phyloP scores from a whole-genome alignment of 2,797 vertebrate genomes.

The Allobates femoralis region DNA sequence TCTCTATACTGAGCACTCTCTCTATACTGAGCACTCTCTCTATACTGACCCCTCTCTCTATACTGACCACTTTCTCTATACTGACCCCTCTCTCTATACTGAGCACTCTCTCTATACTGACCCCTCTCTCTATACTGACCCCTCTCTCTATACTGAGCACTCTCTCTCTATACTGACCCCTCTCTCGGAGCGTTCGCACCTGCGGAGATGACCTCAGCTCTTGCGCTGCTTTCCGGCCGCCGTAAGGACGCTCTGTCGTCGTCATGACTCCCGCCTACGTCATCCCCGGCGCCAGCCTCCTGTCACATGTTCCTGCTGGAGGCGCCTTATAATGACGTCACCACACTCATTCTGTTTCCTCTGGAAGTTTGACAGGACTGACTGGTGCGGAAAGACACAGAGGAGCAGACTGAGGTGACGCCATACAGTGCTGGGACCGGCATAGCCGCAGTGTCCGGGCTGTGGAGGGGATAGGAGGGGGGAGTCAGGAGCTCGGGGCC shows the following conservation, averaged over 20 bases:
- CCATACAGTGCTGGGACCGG: background rate
- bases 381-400: background rate
- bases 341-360: background rate
- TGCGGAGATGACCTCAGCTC: background rate
- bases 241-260: slow-evolving; percentile 47
- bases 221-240: background rate
- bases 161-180: no score
- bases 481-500: no score
- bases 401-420: background rate
- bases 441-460: no score
- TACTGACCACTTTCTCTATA: no score
- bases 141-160: no score
- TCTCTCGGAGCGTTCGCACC: background rate
- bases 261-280: slow-evolving; percentile 41
- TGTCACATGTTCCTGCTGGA: slow-evolving; percentile 9
- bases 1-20: no score
- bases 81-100: no score
- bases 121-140: no score
- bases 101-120: no score
- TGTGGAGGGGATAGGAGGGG: no score
- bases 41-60: no score
- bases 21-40: no score
- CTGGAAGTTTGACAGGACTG: background rate
- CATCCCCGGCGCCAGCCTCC: background rate
- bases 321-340: slow-evolving; percentile 37